A percentile compares a stretch with the other conserved stretches of the same genome.
These are phyloP conservation scores for Pollimyrus isidori DNA, from an alignment of 2,113 vertebrate species.

Conservation along the genomic window DNA sequence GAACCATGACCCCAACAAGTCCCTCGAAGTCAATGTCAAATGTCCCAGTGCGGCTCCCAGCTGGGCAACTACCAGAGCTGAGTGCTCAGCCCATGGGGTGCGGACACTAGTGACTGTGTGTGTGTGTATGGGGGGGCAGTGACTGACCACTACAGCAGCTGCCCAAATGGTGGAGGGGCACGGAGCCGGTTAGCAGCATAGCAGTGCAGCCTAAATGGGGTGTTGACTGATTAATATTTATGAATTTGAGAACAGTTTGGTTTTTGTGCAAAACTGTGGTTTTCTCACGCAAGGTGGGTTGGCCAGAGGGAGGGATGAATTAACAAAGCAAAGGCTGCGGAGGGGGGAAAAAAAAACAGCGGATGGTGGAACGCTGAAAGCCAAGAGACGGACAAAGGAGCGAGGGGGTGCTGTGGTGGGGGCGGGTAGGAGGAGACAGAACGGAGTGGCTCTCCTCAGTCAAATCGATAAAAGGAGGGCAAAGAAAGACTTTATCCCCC, in stretches of 20 bases:
- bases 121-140: not conserved
- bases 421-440: not conserved
- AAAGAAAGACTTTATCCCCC: constrained; percentile 27
- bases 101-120: not conserved
- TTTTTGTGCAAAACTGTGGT: constrained; percentile 51
- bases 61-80: not conserved
- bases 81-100: not conserved
- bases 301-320: constrained; percentile 64
- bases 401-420: not conserved
- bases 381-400: constrained; percentile 33
- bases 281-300: constrained; percentile 67
- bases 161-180: not conserved
- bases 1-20: not conserved
- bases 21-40: not conserved
- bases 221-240: constrained; percentile 73
- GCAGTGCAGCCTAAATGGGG: constrained; percentile 55
- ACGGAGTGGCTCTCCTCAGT: constrained; percentile 24
- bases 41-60: not conserved
- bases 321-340: constrained; percentile 35
- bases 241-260: constrained; percentile 62
- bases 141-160: not conserved
- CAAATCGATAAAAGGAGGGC: constrained; percentile 30
- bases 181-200: not conserved
- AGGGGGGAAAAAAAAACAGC: constrained; percentile 23
- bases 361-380: constrained; percentile 35